Conservation (phyloP, 2,888 invertebrate species). For the Gasteruption jaculator region DNA sequence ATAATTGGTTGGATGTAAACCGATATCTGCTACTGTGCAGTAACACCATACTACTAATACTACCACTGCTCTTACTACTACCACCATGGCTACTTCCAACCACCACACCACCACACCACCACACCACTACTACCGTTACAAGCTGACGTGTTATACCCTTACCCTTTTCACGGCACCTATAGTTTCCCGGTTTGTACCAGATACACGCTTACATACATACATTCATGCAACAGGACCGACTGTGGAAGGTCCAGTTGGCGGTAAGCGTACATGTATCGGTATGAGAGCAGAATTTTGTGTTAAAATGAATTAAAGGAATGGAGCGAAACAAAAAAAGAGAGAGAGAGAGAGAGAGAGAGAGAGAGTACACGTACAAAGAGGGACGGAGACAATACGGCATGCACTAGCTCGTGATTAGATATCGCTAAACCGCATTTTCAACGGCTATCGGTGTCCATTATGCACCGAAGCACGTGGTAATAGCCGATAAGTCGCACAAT, state of each 20-base stretch:
- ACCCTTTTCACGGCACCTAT: too few species aligned
- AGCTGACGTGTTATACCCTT: too few species aligned
- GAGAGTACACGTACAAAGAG: background rate
- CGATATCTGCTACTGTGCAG: slow-evolving; percentile 42
- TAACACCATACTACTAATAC: too few species aligned
- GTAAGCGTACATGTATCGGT: too few species aligned
- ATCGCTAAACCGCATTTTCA: slow-evolving; percentile 49
- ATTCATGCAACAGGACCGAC: background rate
- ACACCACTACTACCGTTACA: too few species aligned
- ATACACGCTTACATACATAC: too few species aligned
- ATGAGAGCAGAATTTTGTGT: background rate
- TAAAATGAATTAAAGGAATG: background rate
- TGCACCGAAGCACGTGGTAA: slow-evolving; percentile 45
- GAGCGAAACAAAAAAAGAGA: background rate
- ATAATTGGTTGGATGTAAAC: slow-evolving; percentile 42
- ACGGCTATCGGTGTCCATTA: slow-evolving; percentile 46
- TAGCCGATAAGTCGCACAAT: slow-evolving; percentile 48
- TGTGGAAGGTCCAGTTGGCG: too few species aligned
- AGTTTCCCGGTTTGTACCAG: too few species aligned
- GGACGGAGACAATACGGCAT: background rate
- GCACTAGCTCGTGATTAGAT: slow-evolving; percentile 41
- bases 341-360: background rate
- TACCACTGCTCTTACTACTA: too few species aligned
- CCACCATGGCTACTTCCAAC: too few species aligned
- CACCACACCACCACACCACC: too few species aligned